A percentile compares a stretch with the other conserved stretches of the same genome.
These are phyloP conservation scores for Macropis europaea DNA, from an alignment of 2,888 invertebrate genomes.

Conservation along the genomic window DNA sequence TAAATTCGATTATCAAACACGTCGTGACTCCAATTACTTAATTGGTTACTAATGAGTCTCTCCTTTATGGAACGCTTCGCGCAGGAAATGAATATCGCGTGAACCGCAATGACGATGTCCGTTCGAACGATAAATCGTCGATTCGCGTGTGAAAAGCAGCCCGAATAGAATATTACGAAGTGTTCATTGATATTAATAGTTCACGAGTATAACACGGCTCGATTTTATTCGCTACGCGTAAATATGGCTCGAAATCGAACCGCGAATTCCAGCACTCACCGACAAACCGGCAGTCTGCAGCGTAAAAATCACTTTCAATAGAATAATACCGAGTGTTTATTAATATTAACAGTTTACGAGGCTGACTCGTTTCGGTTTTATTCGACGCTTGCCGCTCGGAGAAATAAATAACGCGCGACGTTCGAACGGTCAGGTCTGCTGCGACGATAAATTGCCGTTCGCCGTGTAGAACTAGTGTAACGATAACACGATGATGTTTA, in stretches of 20 bases:
- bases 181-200: slow-evolving; percentile 12
- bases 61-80: too few species aligned
- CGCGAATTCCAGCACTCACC: too few species aligned
- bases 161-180: background rate
- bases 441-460: background rate
- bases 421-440: background rate
- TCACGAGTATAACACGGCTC: background rate
- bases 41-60: too few species aligned
- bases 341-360: slow-evolving; percentile 1
- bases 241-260: too few species aligned
- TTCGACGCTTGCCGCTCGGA: background rate
- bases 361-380: background rate
- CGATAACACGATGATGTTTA: background rate
- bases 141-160: background rate
- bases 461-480: background rate
- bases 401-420: slow-evolving; percentile 3
- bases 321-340: background rate
- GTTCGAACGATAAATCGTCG: background rate
- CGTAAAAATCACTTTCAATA: background rate
- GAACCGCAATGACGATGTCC: background rate
- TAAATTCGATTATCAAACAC: too few species aligned
- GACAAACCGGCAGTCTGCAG: background rate
- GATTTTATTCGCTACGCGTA: background rate
- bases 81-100: background rate
- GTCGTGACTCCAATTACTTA: too few species aligned